A percentile compares a stretch with the other conserved stretches of the same genome.
phyloP scores from a whole-genome alignment of 2,888 invertebrate genomes.

The Caenorhabditis auriculariae region DNA sequence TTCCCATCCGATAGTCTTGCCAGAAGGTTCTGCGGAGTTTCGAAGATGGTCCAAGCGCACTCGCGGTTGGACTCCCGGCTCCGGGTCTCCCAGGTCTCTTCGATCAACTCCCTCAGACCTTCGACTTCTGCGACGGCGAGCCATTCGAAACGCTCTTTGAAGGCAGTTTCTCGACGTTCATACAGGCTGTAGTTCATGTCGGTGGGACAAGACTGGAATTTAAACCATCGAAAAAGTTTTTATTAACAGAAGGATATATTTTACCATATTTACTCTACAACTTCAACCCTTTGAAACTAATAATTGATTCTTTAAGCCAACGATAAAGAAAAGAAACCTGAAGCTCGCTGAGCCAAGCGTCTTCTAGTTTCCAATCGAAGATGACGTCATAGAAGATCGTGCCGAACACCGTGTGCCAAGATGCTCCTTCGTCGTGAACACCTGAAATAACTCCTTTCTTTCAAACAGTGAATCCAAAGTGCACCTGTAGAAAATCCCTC shows the following conservation, averaged over 20 bases:
- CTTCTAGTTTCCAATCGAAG: constrained; percentile 23
- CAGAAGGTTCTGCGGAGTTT: too few relatives aligned
- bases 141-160: constrained; percentile 40
- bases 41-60: constrained; percentile 20
- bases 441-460: constrained; percentile 14
- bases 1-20: background rate
- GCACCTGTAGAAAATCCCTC: constrained; percentile 37
- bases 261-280: too few relatives aligned
- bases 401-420: constrained; percentile 53
- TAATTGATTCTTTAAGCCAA: background rate
- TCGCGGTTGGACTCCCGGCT: constrained; percentile 16
- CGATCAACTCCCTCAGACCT: constrained; percentile 5
- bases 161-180: constrained; percentile 11
- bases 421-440: constrained; percentile 45
- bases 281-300: too few relatives aligned
- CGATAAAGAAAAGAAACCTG: constrained; percentile 21
- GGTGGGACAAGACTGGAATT: constrained; percentile 26
- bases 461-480: background rate
- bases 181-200: constrained; percentile 44
- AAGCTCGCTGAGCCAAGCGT: constrained; percentile 44
- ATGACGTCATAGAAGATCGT: constrained; percentile 49
- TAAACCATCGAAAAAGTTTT: background rate
- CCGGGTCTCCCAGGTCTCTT: constrained; percentile 14
- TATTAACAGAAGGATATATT: too few relatives aligned
- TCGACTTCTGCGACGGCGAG: constrained; percentile 14